Evolutionary conservation across 2,888 invertebrate species (phyloP), one percentile per base, ranked within the genome.

Genomic region (Dryobota labecula): DNA sequence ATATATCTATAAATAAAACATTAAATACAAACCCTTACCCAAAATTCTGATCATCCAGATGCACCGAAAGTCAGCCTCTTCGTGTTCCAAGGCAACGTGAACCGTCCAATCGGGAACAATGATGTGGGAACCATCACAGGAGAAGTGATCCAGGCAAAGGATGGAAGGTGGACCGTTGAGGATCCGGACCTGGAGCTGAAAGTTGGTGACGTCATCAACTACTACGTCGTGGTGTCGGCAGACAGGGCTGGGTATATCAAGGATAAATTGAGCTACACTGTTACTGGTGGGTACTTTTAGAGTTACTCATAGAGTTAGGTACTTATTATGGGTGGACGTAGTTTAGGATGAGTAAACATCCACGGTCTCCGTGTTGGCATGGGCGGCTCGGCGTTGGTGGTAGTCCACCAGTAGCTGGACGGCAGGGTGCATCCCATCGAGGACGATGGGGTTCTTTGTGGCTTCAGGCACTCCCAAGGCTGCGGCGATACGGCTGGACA

Each of bases 41-140:
- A 8, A 2, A 33, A 33, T 45, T 18, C 20, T 13, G 3, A 9
- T 2, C 24, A 61, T 89, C 3, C 90, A 94, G 97, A 97, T 89
- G 91, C 91, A 36, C 87, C 94, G 4, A 96, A 96, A 2, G 84
- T 97, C 0, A 91, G 92, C 62, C 87, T 97, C 9, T 97, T 97
- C 85, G 97, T 95, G 0, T 97, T 97, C 88, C 97, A 97, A 91
- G 97, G 97, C 0, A 97, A 97, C 78, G 85, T 97, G 24, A 97
- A 97, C 88, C 92, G 94, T 38, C 86, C 88, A 0, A 96, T 97
- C 72, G 88, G 80, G 0, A 84, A 89, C 2, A 92, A 92, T 11
- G 95, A 96, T 65, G 92, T 94, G 0, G 98, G 97, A 0, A 91
- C 95, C 2, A 95, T 97, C 51, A 88, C 90, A 0, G 96, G 94